Percentiles rank a stretch among this genome's conserved stretches.
phyloP scores from a whole-genome alignment of 2,797 vertebrate species.

The Catamblyrhynchus diadema region DNA sequence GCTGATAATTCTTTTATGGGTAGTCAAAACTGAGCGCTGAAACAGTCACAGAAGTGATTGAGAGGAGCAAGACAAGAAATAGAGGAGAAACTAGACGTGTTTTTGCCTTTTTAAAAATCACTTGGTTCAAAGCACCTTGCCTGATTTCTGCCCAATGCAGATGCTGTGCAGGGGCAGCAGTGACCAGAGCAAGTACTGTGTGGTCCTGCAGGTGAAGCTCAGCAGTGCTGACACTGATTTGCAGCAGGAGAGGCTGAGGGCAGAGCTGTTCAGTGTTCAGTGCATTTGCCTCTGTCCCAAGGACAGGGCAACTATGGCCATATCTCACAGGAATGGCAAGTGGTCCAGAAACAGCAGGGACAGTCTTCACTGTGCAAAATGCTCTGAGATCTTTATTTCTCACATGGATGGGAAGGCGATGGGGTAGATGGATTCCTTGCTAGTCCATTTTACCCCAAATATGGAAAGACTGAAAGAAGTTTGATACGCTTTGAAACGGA shows the following conservation, averaged over 20 bases:
- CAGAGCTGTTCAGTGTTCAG: not conserved
- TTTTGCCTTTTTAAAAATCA: not conserved
- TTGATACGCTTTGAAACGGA: not conserved
- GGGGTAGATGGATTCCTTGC: not conserved
- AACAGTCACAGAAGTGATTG: not conserved
- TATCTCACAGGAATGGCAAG: no score
- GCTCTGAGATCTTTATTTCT: not conserved
- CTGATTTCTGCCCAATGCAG: not conserved
- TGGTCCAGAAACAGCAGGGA: not conserved
- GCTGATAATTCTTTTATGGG: not conserved
- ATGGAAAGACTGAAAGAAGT: not conserved
- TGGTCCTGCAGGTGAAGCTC: not conserved
- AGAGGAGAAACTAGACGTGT: not conserved
- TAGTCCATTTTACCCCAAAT: not conserved
- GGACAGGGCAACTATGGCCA: not conserved
- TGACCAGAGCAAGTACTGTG: rapidly evolving
- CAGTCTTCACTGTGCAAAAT: not conserved
- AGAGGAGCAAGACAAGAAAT: not conserved
- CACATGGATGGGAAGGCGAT: not conserved
- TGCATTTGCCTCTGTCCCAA: not conserved
- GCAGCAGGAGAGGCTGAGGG: not conserved
- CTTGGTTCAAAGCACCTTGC: not conserved
- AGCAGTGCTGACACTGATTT: not conserved
- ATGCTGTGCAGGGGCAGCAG: not conserved
- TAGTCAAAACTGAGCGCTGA: not conserved